These are phyloP conservation scores for Dipodomys ordii DNA, from an alignment of 2,113 vertebrate genomes.

Conservation along the genomic window DNA sequence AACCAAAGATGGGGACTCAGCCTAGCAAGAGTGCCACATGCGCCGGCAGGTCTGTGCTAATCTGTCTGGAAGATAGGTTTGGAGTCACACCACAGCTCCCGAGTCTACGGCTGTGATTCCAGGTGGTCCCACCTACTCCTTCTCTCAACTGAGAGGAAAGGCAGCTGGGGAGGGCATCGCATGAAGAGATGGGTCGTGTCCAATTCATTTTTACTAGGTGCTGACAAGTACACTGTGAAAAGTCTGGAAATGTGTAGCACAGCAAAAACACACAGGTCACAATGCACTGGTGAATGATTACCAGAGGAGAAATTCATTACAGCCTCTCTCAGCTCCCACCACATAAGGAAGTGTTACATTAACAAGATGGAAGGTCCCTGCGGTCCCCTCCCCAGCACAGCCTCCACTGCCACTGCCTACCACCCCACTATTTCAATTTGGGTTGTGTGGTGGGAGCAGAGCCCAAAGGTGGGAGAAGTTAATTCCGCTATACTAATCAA, in stretches of 20 bases:
- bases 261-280: slow-evolving; percentile 75
- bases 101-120: background rate
- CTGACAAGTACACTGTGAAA: slow-evolving; percentile 71
- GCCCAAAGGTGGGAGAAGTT: background rate
- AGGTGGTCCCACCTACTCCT: slow-evolving; percentile 73
- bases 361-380: slow-evolving; percentile 73
- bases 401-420: slow-evolving; percentile 33
- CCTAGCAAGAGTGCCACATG: background rate
- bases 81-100: background rate
- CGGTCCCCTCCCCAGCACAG: background rate
- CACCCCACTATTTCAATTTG: slow-evolving; percentile 64
- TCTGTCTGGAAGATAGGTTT: background rate
- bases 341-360: slow-evolving; percentile 62
- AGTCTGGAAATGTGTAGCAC: slow-evolving; percentile 73
- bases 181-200: slow-evolving; percentile 58
- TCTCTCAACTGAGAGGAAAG: slow-evolving; percentile 31
- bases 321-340: slow-evolving; percentile 48
- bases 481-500: slow-evolving; percentile 60
- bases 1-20: slow-evolving; percentile 17
- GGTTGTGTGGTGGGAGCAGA: slow-evolving; percentile 40
- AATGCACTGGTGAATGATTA: slow-evolving; percentile 72
- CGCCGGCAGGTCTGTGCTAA: background rate
- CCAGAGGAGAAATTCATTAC: slow-evolving; percentile 71
- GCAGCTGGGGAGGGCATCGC: slow-evolving; percentile 61
- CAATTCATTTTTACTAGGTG: slow-evolving; percentile 75